Conservation (phyloP, 2,113 vertebrate genomes). For the Rhodinocichla rosea region DNA sequence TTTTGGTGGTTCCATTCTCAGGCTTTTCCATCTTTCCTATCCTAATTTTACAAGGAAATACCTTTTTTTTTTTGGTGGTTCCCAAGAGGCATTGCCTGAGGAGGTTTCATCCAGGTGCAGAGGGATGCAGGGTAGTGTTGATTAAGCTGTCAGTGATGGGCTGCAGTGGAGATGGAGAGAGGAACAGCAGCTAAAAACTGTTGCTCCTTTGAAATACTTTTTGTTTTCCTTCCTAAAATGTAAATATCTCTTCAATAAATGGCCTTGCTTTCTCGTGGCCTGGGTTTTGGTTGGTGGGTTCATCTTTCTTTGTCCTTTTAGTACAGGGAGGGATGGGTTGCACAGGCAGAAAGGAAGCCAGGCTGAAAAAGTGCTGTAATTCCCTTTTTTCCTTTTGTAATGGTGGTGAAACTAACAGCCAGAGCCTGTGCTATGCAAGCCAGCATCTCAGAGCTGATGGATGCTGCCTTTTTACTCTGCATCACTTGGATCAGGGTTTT, state of each 20-base stretch:
- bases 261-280: not conserved
- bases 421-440: not conserved
- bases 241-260: not conserved
- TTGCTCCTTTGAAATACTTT: rapidly evolving
- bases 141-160: not conserved
- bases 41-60: not conserved
- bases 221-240: not conserved
- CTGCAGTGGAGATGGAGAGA: not conserved
- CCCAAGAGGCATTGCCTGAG: not conserved
- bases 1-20: not conserved
- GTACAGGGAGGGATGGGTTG: not conserved
- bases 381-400: not conserved
- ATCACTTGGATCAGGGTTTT: not conserved
- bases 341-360: not conserved
- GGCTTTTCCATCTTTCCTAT: not conserved
- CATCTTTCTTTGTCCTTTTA: not conserved
- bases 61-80: not conserved
- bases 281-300: not conserved
- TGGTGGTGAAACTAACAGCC: not conserved
- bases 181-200: not conserved
- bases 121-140: not conserved
- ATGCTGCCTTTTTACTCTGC: not conserved
- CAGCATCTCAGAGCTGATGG: not conserved
- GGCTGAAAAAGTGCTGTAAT: not conserved
- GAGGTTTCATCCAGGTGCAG: not conserved